Base-by-base conservation (phyloP, 2,888 invertebrate species). In the Agrotis segetum region DNA sequence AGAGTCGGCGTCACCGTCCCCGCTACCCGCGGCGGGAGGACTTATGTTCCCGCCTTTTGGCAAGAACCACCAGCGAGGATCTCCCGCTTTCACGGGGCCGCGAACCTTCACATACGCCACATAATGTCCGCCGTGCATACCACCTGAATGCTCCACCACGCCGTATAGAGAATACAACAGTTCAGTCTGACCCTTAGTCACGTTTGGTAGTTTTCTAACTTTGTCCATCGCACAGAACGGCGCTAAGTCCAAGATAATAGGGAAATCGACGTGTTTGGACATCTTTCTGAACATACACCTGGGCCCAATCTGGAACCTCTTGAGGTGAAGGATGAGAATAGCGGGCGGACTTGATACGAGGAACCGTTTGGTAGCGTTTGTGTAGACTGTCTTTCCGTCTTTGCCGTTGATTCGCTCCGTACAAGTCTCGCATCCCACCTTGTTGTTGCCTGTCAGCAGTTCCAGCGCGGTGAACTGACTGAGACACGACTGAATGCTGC, bases 31-130 rank as follows among this genome's bases (percentile, higher is more conserved):
- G 66, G 96, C 96, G 16, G 96, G 95, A 0, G 96, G 90, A 79
- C 96, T 94, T 1, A 94, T 93, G 72, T 97, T 97, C 47, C 96
- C 97, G 75, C 97, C 96, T 71, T 96, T 96, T 0, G 98, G 98
- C 79, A 98, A 89, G 92, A 98, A 98, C 85, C 97, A 97, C 98
- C 98, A 98, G 16, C 97, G 96, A 13, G 97, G 97, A 87, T 97
- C 97, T n/a, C 97, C 96, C 1, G 96, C 91, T 46, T 95, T 93
- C 49, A 98, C 91, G 11, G 97, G 96, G 24, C 96, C 93, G n/a
- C 98, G 96, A 13, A 98, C 98, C 96, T 99, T 99, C 2, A 99
- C 98, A 89, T 99, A 99, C 9, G 99, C 99, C 1, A 99, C 98
- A 90, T 99, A 99, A 82, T 97, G 97, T 0, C 97, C 97, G 4